A percentile compares a stretch with the other conserved stretches of the same genome.
Conservation (phyloP, 2,797 vertebrate species). For the Thaleichthys pacificus region DNA sequence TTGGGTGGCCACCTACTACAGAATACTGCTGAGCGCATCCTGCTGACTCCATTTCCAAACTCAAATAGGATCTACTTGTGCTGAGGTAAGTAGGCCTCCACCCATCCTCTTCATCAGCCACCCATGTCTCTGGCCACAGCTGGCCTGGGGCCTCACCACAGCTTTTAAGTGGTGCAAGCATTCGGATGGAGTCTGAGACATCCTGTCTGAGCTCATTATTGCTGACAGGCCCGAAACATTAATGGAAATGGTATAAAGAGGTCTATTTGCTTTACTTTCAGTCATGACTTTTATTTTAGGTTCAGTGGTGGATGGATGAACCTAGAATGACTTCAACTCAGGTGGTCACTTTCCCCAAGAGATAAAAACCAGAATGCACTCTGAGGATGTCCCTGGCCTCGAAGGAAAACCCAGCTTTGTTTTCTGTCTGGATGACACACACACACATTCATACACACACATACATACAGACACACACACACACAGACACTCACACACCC, state of each 20-base stretch:
- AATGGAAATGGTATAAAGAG: background rate
- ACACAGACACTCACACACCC: background rate
- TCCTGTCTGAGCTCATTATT: slow-evolving; percentile 29
- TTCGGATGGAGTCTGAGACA: slow-evolving; percentile 17
- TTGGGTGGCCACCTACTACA: slow-evolving; percentile 1
- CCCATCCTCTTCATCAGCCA: background rate
- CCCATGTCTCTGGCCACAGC: background rate
- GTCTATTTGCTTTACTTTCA: background rate
- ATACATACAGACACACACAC: background rate
- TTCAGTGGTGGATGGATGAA: background rate
- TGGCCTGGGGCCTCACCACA: background rate
- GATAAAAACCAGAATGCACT: too few species aligned
- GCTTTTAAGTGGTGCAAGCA: slow-evolving; percentile 1
- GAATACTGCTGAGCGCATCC: background rate
- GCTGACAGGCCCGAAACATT: slow-evolving; percentile 15
- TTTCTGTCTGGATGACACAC: background rate
- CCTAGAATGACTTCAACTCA: background rate
- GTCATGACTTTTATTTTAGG: background rate
- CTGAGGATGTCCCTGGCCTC: too few species aligned
- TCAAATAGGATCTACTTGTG: background rate
- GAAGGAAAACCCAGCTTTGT: too few species aligned
- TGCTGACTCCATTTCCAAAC: background rate
- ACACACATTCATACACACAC: background rate
- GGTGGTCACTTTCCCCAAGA: too few species aligned
- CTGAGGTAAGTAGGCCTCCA: background rate